Evolutionary conservation across 2,888 invertebrate species (phyloP), one percentile per base, ranked within the genome.

Genomic region (Spisula solida): DNA sequence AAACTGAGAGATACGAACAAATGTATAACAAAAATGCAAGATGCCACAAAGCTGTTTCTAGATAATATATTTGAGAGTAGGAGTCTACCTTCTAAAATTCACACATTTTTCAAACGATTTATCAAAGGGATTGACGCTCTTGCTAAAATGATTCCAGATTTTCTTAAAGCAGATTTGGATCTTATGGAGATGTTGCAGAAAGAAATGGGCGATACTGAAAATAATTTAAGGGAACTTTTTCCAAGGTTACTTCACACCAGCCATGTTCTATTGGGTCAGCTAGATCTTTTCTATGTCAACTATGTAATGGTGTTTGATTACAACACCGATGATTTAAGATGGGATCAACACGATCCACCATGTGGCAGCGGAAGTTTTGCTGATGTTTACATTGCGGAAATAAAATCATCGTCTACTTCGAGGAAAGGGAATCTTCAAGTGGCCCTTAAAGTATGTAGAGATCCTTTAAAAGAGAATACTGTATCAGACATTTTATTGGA

Each of bases 311-410:
- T 88, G 29, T 95, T 94, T 82, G 95, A 95, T 82, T 94, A 93
- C 88, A 88, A 90, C 6, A 84, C 94, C 6, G 87, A 92, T 16
- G 94, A 95, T 55, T 34, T 96, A 10, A 83, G 66, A 12, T 95
- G 93, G 91, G 93, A 94, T 81, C 88, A 91, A 10, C 60, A 78
- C 0, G 92, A 92, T 0, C 89, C 91, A 34, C 90, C 92, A 12
- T 81, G 95, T 0, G 95, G 95, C 16, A 93, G 92, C 20, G 96
- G 96, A 14, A 94, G 93, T 83, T 96, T 95, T 90, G 95, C 95
- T 6, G 93, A 94, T 82, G 95, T 95, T 1, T 95, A 92, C 85
- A 90, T 91, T 41, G 94, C 91, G 0, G 80, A 87, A 16, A 82
- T 93, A 6, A 87, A 88, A 60, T 25, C 80, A 20, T 10, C 81